These are phyloP conservation scores for Orius insidiosus DNA, from an alignment of 1,140 invertebrate species.

Conservation along the genomic window DNA sequence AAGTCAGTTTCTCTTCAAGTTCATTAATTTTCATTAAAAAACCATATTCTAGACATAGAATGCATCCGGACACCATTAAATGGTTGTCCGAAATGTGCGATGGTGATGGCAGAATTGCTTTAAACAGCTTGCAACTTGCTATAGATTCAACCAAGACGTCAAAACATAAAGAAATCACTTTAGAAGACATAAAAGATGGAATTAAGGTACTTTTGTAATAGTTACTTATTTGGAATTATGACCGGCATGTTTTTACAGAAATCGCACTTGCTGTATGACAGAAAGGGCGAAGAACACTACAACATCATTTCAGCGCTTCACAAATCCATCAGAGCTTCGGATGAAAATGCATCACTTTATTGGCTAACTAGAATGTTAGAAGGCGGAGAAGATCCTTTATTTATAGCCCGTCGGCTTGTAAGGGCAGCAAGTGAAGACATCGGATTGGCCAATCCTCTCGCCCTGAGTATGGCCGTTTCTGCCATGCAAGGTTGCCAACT, in stretches of 20 bases:
- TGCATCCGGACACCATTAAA: slow-evolving; percentile 43
- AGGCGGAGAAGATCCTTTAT: slow-evolving; percentile 69
- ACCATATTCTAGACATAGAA: slow-evolving; percentile 16
- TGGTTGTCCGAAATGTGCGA: slow-evolving; percentile 59
- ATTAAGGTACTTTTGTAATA: slow-evolving; percentile 32
- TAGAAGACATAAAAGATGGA: slow-evolving; percentile 43
- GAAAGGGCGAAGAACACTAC: slow-evolving; percentile 67
- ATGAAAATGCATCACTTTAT: slow-evolving; percentile 65
- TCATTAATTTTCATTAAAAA: background rate
- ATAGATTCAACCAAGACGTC: slow-evolving; percentile 27
- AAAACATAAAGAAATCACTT: slow-evolving; percentile 6
- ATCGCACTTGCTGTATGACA: slow-evolving; percentile 58
- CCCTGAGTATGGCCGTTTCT: slow-evolving; percentile 41
- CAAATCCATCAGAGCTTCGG: slow-evolving; percentile 68
- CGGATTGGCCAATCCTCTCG: slow-evolving; percentile 34
- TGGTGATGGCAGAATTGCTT: slow-evolving; percentile 62
- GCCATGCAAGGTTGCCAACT: slow-evolving; percentile 63
- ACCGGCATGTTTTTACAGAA: slow-evolving; percentile 28
- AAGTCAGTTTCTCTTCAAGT: background rate
- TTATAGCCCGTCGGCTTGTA: slow-evolving; percentile 57
- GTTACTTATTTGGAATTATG: background rate
- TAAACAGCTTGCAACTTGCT: slow-evolving; percentile 56
- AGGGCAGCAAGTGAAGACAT: slow-evolving; percentile 61
- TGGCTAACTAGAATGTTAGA: slow-evolving; percentile 66
- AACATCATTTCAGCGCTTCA: slow-evolving; percentile 67